Evolutionary conservation across 2,888 invertebrate genomes (phyloP).

Genomic region (Nomada fabriciana): DNA sequence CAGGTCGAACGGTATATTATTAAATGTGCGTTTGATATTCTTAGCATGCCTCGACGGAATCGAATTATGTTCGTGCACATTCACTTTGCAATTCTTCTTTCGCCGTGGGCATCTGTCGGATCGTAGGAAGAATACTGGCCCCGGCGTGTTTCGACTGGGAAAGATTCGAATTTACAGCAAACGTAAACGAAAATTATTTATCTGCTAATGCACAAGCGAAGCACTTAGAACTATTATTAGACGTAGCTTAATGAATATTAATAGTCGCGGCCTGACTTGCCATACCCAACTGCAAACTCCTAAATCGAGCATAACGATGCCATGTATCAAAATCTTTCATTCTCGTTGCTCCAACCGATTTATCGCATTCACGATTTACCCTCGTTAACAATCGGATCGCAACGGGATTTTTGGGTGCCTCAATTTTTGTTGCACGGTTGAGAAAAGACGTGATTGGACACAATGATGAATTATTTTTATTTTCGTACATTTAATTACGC

Average conservation of each 20-base stretch:
- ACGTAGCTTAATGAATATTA: slow-evolving; percentile 7
- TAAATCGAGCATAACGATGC: slow-evolving; percentile 3
- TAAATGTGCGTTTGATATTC: too few species aligned
- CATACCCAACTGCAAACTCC: neutral
- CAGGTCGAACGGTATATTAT: too few species aligned
- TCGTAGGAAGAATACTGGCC: neutral
- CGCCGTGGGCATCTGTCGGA: too few species aligned
- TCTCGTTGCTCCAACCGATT: neutral
- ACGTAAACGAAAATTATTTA: neutral
- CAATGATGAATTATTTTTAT: too few species aligned
- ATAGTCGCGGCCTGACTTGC: slow-evolving; percentile 3
- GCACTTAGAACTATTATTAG: neutral
- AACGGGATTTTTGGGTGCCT: too few species aligned
- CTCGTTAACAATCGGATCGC: neutral
- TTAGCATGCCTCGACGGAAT: too few species aligned
- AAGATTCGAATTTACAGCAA: neutral
- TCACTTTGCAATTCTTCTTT: too few species aligned
- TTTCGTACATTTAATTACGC: too few species aligned
- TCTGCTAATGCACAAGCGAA: neutral
- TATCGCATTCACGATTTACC: neutral
- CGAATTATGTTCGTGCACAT: too few species aligned
- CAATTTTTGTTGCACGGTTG: too few species aligned
- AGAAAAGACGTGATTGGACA: too few species aligned
- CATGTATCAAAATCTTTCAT: neutral
- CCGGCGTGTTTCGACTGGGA: neutral